Evolutionary conservation across 2,797 vertebrate species (phyloP), one percentile per base, ranked within the genome.

Genomic region (Danio kyathit): DNA sequence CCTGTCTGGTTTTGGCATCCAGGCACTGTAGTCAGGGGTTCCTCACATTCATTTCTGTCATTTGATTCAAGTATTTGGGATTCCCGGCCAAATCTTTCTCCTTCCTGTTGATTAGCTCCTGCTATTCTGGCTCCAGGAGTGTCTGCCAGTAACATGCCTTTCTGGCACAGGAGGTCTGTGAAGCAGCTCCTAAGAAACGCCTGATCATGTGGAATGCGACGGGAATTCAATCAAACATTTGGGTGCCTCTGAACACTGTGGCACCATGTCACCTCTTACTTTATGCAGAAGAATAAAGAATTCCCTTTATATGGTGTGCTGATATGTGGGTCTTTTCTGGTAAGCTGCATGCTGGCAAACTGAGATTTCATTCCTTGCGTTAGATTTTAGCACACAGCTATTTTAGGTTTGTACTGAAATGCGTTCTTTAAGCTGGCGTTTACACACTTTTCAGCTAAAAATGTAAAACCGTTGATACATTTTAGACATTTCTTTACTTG

Each of bases 161-260:
- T 70, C 56, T 83, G 76, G 82, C 56, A 76, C 21, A 21, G 65
- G 64, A 12, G 82, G 48, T 60, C 64, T 61, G 44, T 46, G 46
- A 75, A 64, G 41, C 57, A 14, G 44, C 82, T 80, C 67, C 63
- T 65, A 40, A 79, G 73, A 81, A 80, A 83, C 54, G 66, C 41
- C 70, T 73, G 48, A 51, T 67, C 67, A 57, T 75, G 73, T 38
- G 81, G 77, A 80, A 76, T 74, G 72, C 2, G 17, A 83, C 56
- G 70, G 61, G 66, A 82, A 90, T 89, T 89, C 89, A 86, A 88
- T 91, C 90, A 91, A 87, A 91, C 88, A 86, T 90, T 89, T 64
- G 80, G 86, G 81, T 74, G 88, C 79, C 87, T 86, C 86, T 86
- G 88, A 89, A 84, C 85, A 89, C 81, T 0, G 78, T 89, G 89